Percentiles rank a stretch among this genome's conserved stretches.
These are phyloP conservation scores for Clamator glandarius DNA, from an alignment of 2,797 vertebrate genomes.

Conservation along the genomic window DNA sequence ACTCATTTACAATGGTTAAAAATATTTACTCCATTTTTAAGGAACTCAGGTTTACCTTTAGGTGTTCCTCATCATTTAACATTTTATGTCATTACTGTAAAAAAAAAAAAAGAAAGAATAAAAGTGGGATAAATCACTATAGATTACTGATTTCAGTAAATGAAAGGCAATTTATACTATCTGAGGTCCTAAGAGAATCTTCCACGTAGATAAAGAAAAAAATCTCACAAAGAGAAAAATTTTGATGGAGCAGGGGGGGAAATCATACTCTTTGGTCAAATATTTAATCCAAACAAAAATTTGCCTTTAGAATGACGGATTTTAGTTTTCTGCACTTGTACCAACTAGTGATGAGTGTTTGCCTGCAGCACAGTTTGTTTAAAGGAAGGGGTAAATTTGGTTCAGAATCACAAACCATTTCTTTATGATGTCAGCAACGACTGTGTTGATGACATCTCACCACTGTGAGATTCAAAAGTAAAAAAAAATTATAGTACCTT, in stretches of 20 bases:
- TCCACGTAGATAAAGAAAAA: neutral
- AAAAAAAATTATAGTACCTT: neutral
- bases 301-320: neutral
- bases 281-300: too few species aligned
- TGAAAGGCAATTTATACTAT: neutral
- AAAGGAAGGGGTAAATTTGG: neutral
- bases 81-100: neutral
- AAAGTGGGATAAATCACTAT: neutral
- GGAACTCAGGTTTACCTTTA: neutral
- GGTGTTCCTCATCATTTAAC: neutral
- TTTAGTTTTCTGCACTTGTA: neutral
- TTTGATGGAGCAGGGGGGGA: neutral
- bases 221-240: neutral
- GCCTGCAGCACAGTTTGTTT: neutral
- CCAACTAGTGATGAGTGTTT: neutral
- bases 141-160: neutral
- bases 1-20: neutral
- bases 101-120: too few species aligned
- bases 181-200: neutral
- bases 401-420: neutral
- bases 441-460: neutral
- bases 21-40: neutral
- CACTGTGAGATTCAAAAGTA: neutral
- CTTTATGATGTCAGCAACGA: neutral
- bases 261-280: neutral